These are phyloP conservation scores for Ctena decussata DNA, from an alignment of 2,888 invertebrate species.

Conservation along the genomic window DNA sequence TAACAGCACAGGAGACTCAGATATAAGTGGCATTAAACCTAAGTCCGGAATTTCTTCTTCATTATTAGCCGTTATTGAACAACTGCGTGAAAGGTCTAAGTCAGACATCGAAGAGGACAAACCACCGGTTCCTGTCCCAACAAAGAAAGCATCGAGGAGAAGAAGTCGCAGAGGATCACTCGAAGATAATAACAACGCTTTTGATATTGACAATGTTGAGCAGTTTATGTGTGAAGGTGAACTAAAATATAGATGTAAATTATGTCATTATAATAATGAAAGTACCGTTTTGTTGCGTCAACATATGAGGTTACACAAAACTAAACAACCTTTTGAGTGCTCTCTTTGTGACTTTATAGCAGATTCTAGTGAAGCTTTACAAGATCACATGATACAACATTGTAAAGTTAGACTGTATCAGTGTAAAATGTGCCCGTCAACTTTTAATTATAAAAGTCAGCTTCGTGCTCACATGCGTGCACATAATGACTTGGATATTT, in stretches of 20 bases:
- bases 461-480: constrained; percentile 86
- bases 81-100: constrained; percentile 80
- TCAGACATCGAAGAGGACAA: constrained; percentile 72
- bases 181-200: constrained; percentile 68
- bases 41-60: constrained; percentile 84
- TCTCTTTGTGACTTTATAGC: constrained; percentile 84
- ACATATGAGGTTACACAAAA: constrained; percentile 84
- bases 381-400: constrained; percentile 85
- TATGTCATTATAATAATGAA: constrained; percentile 84
- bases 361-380: constrained; percentile 80
- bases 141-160: constrained; percentile 61
- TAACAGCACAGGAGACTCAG: constrained; percentile 56
- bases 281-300: constrained; percentile 77
- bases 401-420: constrained; percentile 84
- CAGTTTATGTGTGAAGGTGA: constrained; percentile 72
- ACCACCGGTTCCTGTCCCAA: neutral
- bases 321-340: constrained; percentile 84
- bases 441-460: constrained; percentile 85
- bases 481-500: constrained; percentile 81
- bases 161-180: constrained; percentile 64
- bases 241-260: constrained; percentile 80
- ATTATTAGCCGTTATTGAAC: constrained; percentile 86
- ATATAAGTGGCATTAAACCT: constrained; percentile 44
- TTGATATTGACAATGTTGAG: constrained; percentile 80
- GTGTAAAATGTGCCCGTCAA: constrained; percentile 83